A percentile compares a stretch with the other conserved stretches of the same genome.
phyloP scores from a whole-genome alignment of 2,888 invertebrate genomes.

The Lithophane semibrunnea region DNA sequence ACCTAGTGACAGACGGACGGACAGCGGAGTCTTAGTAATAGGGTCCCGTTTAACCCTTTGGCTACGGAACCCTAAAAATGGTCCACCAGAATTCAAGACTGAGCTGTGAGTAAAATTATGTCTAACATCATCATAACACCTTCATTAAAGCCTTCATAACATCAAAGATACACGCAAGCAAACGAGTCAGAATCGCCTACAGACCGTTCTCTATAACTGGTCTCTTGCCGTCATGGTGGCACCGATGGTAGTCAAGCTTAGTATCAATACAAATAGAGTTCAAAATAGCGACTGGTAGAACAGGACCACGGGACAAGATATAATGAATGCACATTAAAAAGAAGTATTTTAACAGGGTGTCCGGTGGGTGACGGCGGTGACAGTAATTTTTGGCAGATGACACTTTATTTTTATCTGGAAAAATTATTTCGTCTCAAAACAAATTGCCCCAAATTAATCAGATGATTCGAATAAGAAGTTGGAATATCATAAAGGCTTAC shows the following conservation, averaged over 20 bases:
- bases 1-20: no score
- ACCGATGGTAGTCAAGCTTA: no score
- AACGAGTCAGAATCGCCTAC: neutral
- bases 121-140: neutral
- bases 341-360: neutral
- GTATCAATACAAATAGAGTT: no score
- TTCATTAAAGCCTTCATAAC: neutral
- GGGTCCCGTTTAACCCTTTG: no score
- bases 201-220: no score
- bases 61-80: neutral
- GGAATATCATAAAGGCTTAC: constrained; percentile 52
- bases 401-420: neutral
- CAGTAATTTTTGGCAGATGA: constrained; percentile 15
- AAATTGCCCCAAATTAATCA: constrained; percentile 6
- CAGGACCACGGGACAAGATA: no score
- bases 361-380: neutral
- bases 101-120: neutral
- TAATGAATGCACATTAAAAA: neutral
- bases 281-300: no score
- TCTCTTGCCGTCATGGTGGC: no score
- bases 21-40: no score
- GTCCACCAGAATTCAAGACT: neutral
- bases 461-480: constrained; percentile 52
- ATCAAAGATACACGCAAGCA: neutral
- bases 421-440: constrained; percentile 38